phyloP scores from a whole-genome alignment of 2,888 invertebrate genomes.

The Myathropa florea region DNA sequence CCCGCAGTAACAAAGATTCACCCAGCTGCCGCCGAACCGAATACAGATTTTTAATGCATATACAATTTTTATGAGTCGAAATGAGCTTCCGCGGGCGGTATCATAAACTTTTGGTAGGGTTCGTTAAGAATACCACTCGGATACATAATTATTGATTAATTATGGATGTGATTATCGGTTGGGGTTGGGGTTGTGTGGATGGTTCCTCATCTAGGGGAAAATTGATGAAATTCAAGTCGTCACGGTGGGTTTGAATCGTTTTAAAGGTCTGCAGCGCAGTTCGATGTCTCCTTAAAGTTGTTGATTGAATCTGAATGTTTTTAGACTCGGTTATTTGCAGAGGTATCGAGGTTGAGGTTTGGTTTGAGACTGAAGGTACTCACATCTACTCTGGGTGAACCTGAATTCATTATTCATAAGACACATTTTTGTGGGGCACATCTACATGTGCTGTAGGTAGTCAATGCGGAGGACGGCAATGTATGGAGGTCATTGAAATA shows the following conservation, averaged over 20 bases:
- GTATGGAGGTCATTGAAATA: background rate
- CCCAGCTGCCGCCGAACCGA: slow-evolving; percentile 3
- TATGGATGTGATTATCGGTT: slow-evolving; percentile 20
- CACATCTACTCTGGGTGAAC: background rate
- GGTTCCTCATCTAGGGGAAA: background rate
- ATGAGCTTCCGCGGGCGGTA: slow-evolving; percentile 24
- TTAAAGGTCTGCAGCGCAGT: background rate
- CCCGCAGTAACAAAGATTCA: background rate
- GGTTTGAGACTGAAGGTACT: background rate
- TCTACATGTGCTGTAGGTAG: too few species aligned
- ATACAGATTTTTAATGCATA: slow-evolving; percentile 34
- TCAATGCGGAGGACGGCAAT: background rate
- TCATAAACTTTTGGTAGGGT: slow-evolving; percentile 3
- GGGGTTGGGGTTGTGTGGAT: background rate
- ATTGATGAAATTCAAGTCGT: slow-evolving; percentile 8
- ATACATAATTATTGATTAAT: slow-evolving; percentile 28
- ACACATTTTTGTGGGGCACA: background rate
- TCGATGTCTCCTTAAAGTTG: too few species aligned
- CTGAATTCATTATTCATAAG: background rate
- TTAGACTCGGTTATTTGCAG: background rate
- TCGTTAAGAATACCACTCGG: background rate
- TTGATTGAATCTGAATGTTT: background rate
- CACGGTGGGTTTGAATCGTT: slow-evolving; percentile 1
- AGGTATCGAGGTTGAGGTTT: background rate
- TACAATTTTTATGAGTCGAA: slow-evolving; percentile 47